phyloP scores from a whole-genome alignment of 2,888 invertebrate species.

The Coelinius sp. region DNA sequence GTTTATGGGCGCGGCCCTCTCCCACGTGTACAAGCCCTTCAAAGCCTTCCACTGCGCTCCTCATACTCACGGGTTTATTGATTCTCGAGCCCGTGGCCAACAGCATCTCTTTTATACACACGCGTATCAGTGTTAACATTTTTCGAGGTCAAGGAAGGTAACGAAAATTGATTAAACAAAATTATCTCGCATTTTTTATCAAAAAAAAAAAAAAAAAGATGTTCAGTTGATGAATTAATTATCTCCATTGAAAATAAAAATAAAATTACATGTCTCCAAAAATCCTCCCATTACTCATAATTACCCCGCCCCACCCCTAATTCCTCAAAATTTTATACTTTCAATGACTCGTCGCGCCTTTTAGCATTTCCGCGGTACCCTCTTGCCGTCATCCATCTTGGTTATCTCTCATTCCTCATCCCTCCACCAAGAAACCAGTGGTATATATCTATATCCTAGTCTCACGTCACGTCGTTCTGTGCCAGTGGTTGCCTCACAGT shows the following conservation, averaged over 20 bases:
- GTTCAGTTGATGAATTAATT: no score
- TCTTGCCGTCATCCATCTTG: conserved; percentile 64
- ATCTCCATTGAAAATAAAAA: background rate
- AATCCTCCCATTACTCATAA: background rate
- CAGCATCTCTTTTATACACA: conserved; percentile 54
- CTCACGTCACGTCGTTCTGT: conserved; percentile 46
- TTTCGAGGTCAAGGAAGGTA: background rate
- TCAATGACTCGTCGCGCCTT: conserved; percentile 68
- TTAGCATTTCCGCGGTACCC: conserved; percentile 63
- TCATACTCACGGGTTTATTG: conserved; percentile 63
- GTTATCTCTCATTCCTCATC: conserved; percentile 33
- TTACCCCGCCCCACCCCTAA: background rate
- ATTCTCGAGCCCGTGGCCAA: conserved; percentile 60
- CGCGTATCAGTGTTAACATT: conserved; percentile 1
- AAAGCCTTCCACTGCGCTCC: conserved; percentile 39
- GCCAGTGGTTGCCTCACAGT: conserved; percentile 61
- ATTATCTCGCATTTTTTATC: no score
- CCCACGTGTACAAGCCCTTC: conserved; percentile 58
- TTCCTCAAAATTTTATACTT: conserved; percentile 54
- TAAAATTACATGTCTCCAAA: background rate
- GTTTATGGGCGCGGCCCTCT: conserved; percentile 67
- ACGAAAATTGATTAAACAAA: background rate
- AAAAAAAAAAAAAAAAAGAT: no score
- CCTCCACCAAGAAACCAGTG: conserved; percentile 42
- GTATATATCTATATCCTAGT: conserved; percentile 39